These are phyloP conservation scores for Elegia similella DNA, from an alignment of 2,888 invertebrate species.

Conservation along the genomic window DNA sequence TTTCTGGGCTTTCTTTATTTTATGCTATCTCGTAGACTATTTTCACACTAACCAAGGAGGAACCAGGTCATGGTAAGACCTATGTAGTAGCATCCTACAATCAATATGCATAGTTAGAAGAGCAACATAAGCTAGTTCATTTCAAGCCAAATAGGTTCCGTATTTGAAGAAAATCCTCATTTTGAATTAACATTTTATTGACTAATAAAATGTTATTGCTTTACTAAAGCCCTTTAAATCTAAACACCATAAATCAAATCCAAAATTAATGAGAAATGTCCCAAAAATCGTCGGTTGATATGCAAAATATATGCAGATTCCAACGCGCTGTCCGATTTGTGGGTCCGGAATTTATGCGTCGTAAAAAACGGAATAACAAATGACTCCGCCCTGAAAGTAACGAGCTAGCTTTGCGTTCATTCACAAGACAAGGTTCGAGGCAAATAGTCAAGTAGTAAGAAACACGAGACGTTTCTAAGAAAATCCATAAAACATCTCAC, in stretches of 20 bases:
- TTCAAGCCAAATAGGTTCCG: too few relatives aligned
- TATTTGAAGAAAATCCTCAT: too few relatives aligned
- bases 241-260: conserved; percentile 4
- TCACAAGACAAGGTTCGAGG: conserved; percentile 1
- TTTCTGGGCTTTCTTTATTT: background rate
- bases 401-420: conserved; percentile 9
- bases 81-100: background rate
- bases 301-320: conserved; percentile 44
- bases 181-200: too few relatives aligned
- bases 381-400: conserved; percentile 34
- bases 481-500: too few relatives aligned
- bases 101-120: too few relatives aligned
- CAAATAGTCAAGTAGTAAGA: background rate
- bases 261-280: conserved; percentile 18
- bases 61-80: conserved; percentile 3
- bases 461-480: background rate
- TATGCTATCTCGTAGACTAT: conserved; percentile 1
- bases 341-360: conserved; percentile 41
- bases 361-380: conserved; percentile 47
- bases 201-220: background rate
- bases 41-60: conserved; percentile 7
- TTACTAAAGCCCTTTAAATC: conserved; percentile 6
- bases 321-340: conserved; percentile 39
- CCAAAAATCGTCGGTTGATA: conserved; percentile 20
- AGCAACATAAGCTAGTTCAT: too few relatives aligned